These are phyloP conservation scores for Pseudochaenichthys georgianus DNA, from an alignment of 2,797 vertebrate species.

Conservation along the genomic window DNA sequence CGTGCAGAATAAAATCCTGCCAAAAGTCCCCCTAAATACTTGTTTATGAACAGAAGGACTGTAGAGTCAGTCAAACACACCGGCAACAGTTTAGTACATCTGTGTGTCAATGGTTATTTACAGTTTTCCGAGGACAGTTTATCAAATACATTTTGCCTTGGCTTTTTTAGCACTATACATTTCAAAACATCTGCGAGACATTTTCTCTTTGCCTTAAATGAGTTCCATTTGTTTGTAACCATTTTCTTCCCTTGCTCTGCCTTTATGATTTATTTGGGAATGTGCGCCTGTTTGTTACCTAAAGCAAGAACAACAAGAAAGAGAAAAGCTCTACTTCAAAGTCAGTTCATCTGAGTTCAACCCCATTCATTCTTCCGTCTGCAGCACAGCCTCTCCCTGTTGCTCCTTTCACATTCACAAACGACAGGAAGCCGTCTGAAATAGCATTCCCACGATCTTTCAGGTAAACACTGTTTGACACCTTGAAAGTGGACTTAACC, in stretches of 20 bases:
- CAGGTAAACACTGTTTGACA: conserved; percentile 3
- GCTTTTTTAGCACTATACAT: conserved; percentile 48
- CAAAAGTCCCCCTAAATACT: conserved; percentile 14
- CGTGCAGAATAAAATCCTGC: conserved; percentile 9
- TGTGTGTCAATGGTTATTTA: conserved; percentile 33
- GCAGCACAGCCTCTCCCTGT: conserved; percentile 31
- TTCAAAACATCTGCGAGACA: conserved; percentile 55
- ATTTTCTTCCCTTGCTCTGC: conserved; percentile 36
- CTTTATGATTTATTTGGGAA: conserved; percentile 64
- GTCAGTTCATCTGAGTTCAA: conserved; percentile 60
- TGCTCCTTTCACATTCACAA: conserved; percentile 14
- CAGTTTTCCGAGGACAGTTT: conserved; percentile 35
- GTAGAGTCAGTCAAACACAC: conserved; percentile 23
- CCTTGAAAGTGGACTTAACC: not conserved
- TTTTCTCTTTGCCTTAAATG: conserved; percentile 42
- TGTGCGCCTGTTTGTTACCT: conserved; percentile 61
- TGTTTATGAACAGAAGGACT: conserved; percentile 15
- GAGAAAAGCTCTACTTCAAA: conserved; percentile 63
- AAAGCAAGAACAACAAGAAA: conserved; percentile 56
- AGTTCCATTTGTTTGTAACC: conserved; percentile 53
- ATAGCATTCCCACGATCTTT: conserved; percentile 5
- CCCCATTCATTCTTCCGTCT: conserved; percentile 44
- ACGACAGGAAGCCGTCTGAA: not conserved
- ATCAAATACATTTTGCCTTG: conserved; percentile 39
- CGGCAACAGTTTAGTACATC: conserved; percentile 41